A percentile compares a stretch with the other conserved stretches of the same genome.
Evolutionary conservation across 2,888 invertebrate species (phyloP).

Genomic region (Trichogramma dendrolimi): DNA sequence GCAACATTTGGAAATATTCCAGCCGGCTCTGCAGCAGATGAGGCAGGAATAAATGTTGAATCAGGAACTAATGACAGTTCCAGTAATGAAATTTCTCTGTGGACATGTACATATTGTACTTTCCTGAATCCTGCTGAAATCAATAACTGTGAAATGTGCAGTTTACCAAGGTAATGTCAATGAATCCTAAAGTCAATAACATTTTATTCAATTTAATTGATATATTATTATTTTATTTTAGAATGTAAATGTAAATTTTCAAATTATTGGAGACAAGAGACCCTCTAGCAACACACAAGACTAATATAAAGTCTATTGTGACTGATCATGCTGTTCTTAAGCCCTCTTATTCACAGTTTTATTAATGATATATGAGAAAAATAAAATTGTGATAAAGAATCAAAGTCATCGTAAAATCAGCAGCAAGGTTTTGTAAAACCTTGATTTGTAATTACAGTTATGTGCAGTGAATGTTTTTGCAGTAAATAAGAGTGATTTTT

Average conservation of each 20-base stretch:
- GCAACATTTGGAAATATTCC: slow-evolving; percentile 38
- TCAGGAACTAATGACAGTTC: slow-evolving; percentile 39
- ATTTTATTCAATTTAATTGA: neutral
- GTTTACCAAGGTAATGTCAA: slow-evolving; percentile 66
- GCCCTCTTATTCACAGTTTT: slow-evolving; percentile 36
- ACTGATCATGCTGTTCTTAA: slow-evolving; percentile 29
- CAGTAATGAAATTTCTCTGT: slow-evolving; percentile 56
- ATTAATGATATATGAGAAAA: slow-evolving; percentile 29
- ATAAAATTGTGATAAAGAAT: slow-evolving; percentile 40
- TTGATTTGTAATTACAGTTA: slow-evolving; percentile 25
- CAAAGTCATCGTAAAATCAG: slow-evolving; percentile 25
- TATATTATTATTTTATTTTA: slow-evolving; percentile 24
- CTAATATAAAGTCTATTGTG: slow-evolving; percentile 23
- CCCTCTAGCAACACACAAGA: slow-evolving; percentile 17
- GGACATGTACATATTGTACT: slow-evolving; percentile 94
- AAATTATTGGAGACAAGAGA: slow-evolving; percentile 18
- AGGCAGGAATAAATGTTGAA: slow-evolving; percentile 41
- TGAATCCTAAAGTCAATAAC: slow-evolving; percentile 25
- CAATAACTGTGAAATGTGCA: slow-evolving; percentile 87
- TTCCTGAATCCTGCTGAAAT: slow-evolving; percentile 78
- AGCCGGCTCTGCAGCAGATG: slow-evolving; percentile 33
- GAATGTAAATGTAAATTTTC: slow-evolving; percentile 31
- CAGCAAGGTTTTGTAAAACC: slow-evolving; percentile 17
- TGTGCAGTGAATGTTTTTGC: slow-evolving; percentile 24
- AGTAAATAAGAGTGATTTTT: slow-evolving; percentile 24